phyloP scores from a whole-genome alignment of 2,113 vertebrate species.

The Saccopteryx bilineata region DNA sequence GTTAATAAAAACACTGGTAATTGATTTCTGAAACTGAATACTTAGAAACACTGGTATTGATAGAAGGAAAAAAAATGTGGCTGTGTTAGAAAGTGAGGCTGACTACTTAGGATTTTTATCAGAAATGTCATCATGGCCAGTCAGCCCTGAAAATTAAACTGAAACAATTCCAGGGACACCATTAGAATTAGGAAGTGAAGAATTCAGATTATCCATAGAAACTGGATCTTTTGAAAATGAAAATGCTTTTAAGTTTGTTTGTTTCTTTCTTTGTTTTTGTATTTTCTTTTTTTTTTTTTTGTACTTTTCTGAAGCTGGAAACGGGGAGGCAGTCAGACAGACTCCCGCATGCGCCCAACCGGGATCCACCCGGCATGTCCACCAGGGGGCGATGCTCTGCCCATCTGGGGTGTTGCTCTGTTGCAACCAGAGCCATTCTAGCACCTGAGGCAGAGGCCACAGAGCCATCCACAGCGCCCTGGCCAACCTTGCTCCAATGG shows the following conservation, averaged over 20 bases:
- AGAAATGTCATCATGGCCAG: background rate
- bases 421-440: too few species aligned
- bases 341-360: too few species aligned
- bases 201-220: background rate
- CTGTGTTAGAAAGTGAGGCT: background rate
- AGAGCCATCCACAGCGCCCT: too few species aligned
- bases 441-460: too few species aligned
- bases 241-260: background rate
- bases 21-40: background rate
- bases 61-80: background rate
- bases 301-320: too few species aligned
- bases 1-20: background rate
- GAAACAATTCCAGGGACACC: background rate
- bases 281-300: too few species aligned
- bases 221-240: background rate
- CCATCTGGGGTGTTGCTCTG: too few species aligned
- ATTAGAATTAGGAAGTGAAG: background rate
- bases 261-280: too few species aligned
- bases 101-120: background rate
- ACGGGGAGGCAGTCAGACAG: too few species aligned
- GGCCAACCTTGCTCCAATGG: too few species aligned
- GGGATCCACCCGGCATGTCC: too few species aligned
- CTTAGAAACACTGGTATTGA: background rate
- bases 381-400: too few species aligned
- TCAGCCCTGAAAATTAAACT: background rate